Percentiles rank a stretch among this genome's conserved stretches.
phyloP scores from a whole-genome alignment of 2,888 invertebrate species.

The Geophilus truncorum region DNA sequence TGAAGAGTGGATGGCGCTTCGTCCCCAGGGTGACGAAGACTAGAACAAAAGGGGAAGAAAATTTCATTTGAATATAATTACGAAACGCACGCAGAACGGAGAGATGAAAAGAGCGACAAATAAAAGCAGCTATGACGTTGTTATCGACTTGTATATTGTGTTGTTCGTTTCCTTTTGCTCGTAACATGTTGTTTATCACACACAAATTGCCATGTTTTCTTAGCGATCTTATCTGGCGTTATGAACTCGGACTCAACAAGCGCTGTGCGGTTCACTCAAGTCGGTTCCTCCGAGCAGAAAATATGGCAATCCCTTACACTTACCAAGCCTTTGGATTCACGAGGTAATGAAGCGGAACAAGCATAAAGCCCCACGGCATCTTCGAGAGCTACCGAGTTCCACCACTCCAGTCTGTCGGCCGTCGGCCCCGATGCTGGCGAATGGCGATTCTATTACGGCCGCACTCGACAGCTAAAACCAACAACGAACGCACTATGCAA shows the following conservation, averaged over 20 bases:
- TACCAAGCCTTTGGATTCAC: conserved; percentile 6
- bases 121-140: not conserved
- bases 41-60: not conserved
- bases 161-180: not conserved
- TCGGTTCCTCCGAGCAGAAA: not conserved
- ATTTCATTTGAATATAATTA: not conserved
- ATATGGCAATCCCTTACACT: conserved; percentile 20
- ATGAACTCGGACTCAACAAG: not conserved
- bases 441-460: not conserved
- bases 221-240: not conserved
- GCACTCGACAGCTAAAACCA: not conserved
- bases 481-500: not conserved
- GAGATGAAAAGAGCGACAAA: not conserved
- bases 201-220: conserved; percentile 20
- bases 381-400: not conserved
- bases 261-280: not conserved
- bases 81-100: not conserved
- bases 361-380: conserved; percentile 12
- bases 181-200: conserved; percentile 7
- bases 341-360: conserved; percentile 1
- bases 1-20: not conserved
- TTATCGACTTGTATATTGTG: not conserved
- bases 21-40: not conserved
- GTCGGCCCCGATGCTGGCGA: no score
- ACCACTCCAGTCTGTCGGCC: not conserved